These are phyloP conservation scores for Resseliella maxima DNA, from an alignment of 2,888 invertebrate genomes.

Conservation along the genomic window DNA sequence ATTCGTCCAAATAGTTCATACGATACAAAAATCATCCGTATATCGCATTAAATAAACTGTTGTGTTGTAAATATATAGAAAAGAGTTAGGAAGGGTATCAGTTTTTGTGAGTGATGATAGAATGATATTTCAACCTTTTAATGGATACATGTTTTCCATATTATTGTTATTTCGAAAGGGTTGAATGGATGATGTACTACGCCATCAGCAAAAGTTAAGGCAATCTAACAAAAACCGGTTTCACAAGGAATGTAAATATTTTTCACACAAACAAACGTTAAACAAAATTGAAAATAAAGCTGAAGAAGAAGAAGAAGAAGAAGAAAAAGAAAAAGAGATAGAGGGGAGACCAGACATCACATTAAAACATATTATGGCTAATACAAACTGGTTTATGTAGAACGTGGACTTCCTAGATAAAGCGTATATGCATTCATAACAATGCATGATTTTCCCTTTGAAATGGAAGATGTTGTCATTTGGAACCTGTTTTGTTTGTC, in stretches of 20 bases:
- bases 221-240: background rate
- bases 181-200: slow-evolving; percentile 33
- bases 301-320: too few species aligned
- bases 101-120: background rate
- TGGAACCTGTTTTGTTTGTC: slow-evolving; percentile 47
- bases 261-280: background rate
- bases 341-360: too few species aligned
- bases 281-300: too few species aligned
- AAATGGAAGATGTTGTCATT: slow-evolving; percentile 42
- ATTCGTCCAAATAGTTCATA: background rate
- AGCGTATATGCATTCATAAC: background rate
- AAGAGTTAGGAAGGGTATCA: background rate
- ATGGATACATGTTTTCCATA: slow-evolving; percentile 39
- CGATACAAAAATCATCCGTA: background rate
- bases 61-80: background rate
- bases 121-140: slow-evolving; percentile 32
- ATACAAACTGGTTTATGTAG: too few species aligned
- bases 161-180: slow-evolving; percentile 42
- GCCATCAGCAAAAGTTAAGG: background rate
- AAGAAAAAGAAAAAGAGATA: too few species aligned
- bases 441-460: background rate
- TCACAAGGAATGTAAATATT: background rate
- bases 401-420: background rate
- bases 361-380: too few species aligned
- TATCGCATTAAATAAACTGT: background rate